Evolutionary conservation across 2,113 vertebrate species (phyloP).

Genomic region (Phrynosoma blainvillii): DNA sequence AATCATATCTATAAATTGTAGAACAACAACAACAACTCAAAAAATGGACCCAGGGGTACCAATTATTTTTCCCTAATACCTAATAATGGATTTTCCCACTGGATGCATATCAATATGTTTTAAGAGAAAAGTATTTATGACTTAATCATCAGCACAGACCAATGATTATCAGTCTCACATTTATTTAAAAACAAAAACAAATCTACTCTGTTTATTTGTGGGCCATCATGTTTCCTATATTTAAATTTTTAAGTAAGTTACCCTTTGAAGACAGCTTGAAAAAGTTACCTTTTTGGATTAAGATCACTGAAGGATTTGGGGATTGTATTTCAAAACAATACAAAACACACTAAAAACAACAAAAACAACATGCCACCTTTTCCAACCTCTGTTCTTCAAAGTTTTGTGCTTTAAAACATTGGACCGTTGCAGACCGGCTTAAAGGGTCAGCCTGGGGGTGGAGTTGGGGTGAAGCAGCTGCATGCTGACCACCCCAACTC

Average conservation of each 20-base stretch:
- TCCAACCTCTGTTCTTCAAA: no score
- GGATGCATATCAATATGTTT: conserved; percentile 3
- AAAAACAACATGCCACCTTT: no score
- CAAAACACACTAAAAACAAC: no score
- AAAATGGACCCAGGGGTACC: conserved; percentile 5
- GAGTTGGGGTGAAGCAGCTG: no score
- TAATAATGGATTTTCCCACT: neutral
- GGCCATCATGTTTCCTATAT: neutral
- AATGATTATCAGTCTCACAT: neutral
- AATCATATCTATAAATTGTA: conserved; percentile 2
- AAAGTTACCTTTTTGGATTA: no score
- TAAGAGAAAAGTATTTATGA: neutral
- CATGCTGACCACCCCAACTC: no score
- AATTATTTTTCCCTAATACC: conserved; percentile 13
- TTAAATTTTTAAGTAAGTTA: neutral
- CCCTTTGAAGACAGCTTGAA: neutral
- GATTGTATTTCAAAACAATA: no score
- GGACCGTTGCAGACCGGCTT: no score
- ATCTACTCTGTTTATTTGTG: neutral
- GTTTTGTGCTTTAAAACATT: neutral
- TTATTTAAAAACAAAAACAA: neutral
- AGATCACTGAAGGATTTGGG: no score
- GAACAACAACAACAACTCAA: neutral
- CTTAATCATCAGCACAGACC: neutral
- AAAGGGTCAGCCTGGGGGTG: no score